Percentiles rank a stretch among this genome's conserved stretches.
Evolutionary conservation across 2,888 invertebrate genomes (phyloP).

Genomic region (Vesta saturnalis): DNA sequence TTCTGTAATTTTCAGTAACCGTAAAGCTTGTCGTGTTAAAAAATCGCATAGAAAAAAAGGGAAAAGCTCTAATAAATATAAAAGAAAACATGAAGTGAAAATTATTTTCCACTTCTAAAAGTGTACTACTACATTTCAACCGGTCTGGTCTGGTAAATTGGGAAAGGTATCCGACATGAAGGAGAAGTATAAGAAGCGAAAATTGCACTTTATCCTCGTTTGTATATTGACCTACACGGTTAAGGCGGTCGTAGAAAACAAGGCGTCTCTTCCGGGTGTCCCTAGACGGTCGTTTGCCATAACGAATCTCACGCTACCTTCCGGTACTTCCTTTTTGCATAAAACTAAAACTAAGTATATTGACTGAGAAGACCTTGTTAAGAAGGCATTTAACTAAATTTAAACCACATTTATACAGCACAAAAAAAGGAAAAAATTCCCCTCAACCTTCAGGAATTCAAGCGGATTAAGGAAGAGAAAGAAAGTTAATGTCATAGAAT

Average conservation of each 20-base stretch:
- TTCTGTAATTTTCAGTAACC: constrained; percentile 28
- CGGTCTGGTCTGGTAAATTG: constrained; percentile 32
- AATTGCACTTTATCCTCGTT: constrained; percentile 47
- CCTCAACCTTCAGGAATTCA: background rate
- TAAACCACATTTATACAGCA: background rate
- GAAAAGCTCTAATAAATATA: constrained; percentile 22
- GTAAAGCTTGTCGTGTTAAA: constrained; percentile 17
- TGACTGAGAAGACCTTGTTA: constrained; percentile 49
- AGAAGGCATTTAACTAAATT: constrained; percentile 41
- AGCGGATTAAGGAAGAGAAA: background rate
- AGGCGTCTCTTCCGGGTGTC: constrained; percentile 43
- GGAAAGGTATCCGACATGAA: constrained; percentile 31
- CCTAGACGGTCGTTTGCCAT: constrained; percentile 48
- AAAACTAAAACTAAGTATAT: constrained; percentile 48
- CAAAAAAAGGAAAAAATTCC: too few species aligned
- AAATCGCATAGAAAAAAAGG: constrained; percentile 16
- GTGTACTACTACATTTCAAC: constrained; percentile 35
- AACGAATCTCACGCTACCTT: constrained; percentile 47
- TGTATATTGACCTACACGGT: constrained; percentile 46
- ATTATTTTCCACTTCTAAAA: constrained; percentile 34
- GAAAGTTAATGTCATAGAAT: background rate
- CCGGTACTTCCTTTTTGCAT: constrained; percentile 43
- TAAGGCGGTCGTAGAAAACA: constrained; percentile 42
- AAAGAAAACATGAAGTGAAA: constrained; percentile 31
- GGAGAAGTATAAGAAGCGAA: constrained; percentile 35